Evolutionary conservation across 1,140 invertebrate species (phyloP).

Genomic region (Eciton burchellii): DNA sequence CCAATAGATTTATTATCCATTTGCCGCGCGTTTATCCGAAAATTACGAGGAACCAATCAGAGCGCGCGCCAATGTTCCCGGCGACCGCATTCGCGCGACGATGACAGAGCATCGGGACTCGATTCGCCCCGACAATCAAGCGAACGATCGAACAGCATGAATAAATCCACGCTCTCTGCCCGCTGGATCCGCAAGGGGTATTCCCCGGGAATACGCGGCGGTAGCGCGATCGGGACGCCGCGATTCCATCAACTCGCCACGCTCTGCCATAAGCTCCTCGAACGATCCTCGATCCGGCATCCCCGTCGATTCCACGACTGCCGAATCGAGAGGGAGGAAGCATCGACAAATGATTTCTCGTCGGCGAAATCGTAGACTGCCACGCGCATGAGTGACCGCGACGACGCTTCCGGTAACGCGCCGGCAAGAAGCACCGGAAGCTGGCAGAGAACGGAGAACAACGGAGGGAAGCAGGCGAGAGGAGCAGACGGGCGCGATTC

Average conservation of each 20-base stretch:
- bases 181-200: conserved; percentile 51
- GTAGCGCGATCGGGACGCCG: too few species aligned
- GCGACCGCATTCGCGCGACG: not conserved
- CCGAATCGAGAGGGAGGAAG: too few species aligned
- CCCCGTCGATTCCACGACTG: too few species aligned
- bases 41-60: conserved; percentile 12
- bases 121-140: conserved; percentile 65
- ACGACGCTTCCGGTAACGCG: too few species aligned
- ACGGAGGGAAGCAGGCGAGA: not conserved
- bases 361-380: conserved; percentile 13
- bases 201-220: conserved; percentile 52
- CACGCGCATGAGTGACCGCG: too few species aligned
- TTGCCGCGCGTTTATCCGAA: not conserved
- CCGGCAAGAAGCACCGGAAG: not conserved
- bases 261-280: not conserved
- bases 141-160: conserved; percentile 50
- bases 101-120: conserved; percentile 33
- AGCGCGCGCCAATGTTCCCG: conserved; percentile 42
- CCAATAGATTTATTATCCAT: conserved; percentile 2
- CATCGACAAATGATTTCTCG: not conserved
- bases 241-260: not conserved
- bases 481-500: conserved; percentile 28
- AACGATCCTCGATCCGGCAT: not conserved
- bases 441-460: too few species aligned
- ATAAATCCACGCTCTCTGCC: conserved; percentile 59